Evolutionary conservation across 2,797 vertebrate genomes (phyloP).

Genomic region (Phalanger gymnotis): DNA sequence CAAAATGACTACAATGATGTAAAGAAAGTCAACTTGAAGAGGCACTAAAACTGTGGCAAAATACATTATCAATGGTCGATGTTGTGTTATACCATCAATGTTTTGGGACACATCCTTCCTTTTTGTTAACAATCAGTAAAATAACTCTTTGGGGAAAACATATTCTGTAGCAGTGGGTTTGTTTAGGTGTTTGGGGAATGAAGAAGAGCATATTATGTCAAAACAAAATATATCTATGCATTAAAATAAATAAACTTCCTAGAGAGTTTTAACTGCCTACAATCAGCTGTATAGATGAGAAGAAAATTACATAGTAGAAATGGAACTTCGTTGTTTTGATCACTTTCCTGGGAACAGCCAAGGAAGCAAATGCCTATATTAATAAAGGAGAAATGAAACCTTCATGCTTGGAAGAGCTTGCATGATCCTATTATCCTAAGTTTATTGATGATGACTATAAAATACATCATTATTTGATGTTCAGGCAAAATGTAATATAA

Average conservation of each 20-base stretch:
- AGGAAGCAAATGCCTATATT: constrained; percentile 59
- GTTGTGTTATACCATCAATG: background rate
- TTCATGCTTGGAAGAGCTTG: constrained; percentile 45
- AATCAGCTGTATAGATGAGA: background rate
- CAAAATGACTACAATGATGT: background rate
- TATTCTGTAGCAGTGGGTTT: background rate
- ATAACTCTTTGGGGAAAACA: background rate
- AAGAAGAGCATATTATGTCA: background rate
- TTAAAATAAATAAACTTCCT: background rate
- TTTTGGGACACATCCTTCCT: background rate
- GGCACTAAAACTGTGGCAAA: background rate
- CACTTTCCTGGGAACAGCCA: constrained; percentile 62
- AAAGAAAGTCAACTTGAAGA: background rate
- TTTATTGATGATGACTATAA: constrained; percentile 48
- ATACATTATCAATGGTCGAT: background rate
- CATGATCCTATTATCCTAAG: constrained; percentile 62
- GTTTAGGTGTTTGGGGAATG: background rate
- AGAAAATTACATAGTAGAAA: constrained; percentile 34
- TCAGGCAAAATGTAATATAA: constrained; percentile 55
- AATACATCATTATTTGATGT: constrained; percentile 62
- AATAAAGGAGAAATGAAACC: constrained; percentile 60
- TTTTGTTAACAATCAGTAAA: background rate
- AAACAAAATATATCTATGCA: background rate
- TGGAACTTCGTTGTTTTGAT: constrained; percentile 59
- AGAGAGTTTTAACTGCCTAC: background rate